Conservation (phyloP, 1,140 invertebrate species). For the Zeugodacus cucurbitae region DNA sequence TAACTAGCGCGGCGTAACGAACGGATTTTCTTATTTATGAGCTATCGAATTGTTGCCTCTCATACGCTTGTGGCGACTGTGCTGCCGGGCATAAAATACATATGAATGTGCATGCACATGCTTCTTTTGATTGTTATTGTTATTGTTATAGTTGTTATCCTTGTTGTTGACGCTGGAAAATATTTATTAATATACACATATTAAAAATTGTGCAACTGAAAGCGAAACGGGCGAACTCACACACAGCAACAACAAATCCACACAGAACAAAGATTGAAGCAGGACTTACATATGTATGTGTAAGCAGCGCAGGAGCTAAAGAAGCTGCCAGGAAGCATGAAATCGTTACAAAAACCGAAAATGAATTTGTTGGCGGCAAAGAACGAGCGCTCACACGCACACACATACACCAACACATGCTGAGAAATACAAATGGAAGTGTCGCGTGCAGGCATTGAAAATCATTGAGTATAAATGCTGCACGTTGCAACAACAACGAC, state of each 20-base stretch:
- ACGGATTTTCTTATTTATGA: slow-evolving; percentile 31
- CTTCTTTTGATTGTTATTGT: background rate
- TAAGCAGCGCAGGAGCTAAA: background rate
- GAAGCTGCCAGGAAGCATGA: background rate
- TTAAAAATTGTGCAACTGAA: background rate
- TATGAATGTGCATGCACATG: background rate
- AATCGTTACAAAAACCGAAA: slow-evolving; percentile 28
- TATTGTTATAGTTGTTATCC: background rate
- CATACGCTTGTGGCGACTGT: background rate
- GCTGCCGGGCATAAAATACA: background rate
- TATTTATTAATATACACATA: slow-evolving; percentile 6
- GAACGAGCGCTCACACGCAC: background rate
- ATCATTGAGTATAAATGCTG: slow-evolving; percentile 19
- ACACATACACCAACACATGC: background rate
- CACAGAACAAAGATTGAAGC: background rate
- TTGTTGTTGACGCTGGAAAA: slow-evolving; percentile 4
- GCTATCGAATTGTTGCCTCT: background rate
- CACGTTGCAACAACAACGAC: background rate
- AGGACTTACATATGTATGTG: background rate
- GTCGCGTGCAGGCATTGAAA: slow-evolving; percentile 26
- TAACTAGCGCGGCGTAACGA: slow-evolving; percentile 7
- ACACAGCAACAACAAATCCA: background rate
- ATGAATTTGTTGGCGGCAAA: slow-evolving; percentile 15
- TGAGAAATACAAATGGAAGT: background rate
- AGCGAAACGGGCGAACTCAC: background rate